These are phyloP conservation scores for Cyprinus carpio DNA, from an alignment of 2,113 vertebrate genomes.

Conservation along the genomic window DNA sequence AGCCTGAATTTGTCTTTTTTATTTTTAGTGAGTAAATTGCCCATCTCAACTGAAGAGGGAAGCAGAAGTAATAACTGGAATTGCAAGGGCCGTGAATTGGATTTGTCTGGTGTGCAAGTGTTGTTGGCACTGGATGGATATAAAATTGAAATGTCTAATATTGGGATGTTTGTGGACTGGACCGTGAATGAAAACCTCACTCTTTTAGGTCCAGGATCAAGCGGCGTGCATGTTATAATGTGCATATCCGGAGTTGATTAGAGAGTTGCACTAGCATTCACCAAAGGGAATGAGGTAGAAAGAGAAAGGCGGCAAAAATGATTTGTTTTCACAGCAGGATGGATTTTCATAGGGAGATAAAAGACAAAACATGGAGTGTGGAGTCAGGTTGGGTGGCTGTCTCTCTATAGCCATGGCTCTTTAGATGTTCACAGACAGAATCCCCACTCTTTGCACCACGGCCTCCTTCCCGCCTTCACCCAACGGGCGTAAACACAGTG, in stretches of 20 bases:
- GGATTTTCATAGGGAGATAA: conserved; percentile 51
- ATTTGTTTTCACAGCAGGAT: conserved; percentile 61
- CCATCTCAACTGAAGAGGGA: conserved; percentile 10
- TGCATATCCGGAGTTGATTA: conserved; percentile 47
- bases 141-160: conserved; percentile 12
- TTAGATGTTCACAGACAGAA: conserved; percentile 38
- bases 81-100: background rate
- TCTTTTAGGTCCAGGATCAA: conserved; percentile 44
- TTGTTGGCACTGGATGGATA: conserved; percentile 1
- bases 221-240: conserved; percentile 30
- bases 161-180: background rate
- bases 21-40: conserved; percentile 1
- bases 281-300: conserved; percentile 23
- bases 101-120: background rate
- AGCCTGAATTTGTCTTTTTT: conserved; percentile 6
- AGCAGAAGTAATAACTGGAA: conserved; percentile 13
- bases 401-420: conserved; percentile 20
- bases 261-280: conserved; percentile 10
- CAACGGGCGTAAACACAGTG: background rate
- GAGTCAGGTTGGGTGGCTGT: conserved; percentile 43
- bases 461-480: conserved; percentile 5
- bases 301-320: conserved; percentile 38
- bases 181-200: conserved; percentile 6
- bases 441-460: background rate
- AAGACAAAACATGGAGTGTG: conserved; percentile 44